A percentile compares a stretch with the other conserved stretches of the same genome.
phyloP scores from a whole-genome alignment of 1,140 invertebrate genomes.

The Steinernema feltiae region DNA sequence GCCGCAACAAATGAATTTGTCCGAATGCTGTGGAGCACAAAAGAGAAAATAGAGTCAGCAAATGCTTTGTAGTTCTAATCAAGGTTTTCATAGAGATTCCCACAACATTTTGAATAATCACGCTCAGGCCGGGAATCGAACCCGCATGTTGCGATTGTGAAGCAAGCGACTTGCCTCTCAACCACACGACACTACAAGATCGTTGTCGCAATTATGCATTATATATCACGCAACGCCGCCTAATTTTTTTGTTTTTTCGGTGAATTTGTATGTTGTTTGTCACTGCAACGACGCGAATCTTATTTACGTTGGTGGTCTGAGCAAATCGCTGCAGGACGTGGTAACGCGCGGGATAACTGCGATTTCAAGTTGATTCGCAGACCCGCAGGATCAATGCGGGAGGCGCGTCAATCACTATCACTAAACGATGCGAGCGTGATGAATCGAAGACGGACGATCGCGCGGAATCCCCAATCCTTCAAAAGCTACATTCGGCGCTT shows the following conservation, averaged over 20 bases:
- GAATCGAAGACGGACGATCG: no score
- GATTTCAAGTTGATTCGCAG: no score
- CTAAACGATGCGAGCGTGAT: no score
- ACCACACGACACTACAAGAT: background rate
- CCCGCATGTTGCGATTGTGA: background rate
- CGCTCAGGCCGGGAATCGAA: background rate
- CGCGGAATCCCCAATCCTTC: background rate
- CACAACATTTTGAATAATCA: constrained; percentile 7
- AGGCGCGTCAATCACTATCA: no score
- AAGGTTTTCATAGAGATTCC: constrained; percentile 12
- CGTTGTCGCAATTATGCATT: no score
- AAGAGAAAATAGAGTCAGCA: constrained; percentile 1
- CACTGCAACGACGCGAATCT: no score
- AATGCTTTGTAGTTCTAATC: constrained; percentile 13
- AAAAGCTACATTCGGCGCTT: background rate
- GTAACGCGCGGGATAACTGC: no score
- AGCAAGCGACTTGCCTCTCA: background rate
- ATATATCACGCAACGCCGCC: no score
- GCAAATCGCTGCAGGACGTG: no score
- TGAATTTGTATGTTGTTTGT: no score
- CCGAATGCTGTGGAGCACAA: background rate
- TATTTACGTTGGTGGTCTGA: no score
- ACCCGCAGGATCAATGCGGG: no score
- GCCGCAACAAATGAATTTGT: background rate
- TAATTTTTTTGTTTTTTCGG: background rate